A percentile compares a stretch with the other conserved stretches of the same genome.
Conservation (phyloP, 64 coral and sea anemone genomes). For the Dendronephthya gigantea region DNA sequence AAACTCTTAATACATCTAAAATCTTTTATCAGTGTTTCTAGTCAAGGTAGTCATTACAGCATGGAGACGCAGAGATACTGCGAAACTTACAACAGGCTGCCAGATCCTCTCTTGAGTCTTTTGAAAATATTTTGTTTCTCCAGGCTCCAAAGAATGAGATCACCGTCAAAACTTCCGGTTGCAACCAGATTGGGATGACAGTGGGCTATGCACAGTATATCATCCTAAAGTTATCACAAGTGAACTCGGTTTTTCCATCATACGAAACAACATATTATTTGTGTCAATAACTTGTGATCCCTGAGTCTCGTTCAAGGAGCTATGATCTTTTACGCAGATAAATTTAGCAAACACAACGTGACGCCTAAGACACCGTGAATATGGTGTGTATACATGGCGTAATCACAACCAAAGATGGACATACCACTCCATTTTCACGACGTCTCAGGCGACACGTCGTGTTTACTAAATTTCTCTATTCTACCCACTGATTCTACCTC, state of each 20-base stretch:
- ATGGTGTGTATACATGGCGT: no score
- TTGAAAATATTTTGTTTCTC: slow-evolving; percentile 78
- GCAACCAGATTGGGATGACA: slow-evolving; percentile 81
- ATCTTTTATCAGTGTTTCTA: no score
- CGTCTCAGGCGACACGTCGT: no score
- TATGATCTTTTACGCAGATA: no score
- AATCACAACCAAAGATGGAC: no score
- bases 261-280: not conserved
- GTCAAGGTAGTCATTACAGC: no score
- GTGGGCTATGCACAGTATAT: slow-evolving; percentile 65
- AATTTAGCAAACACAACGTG: no score
- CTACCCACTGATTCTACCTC: slow-evolving; percentile 23
- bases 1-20: no score
- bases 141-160: slow-evolving; percentile 83
- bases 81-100: slow-evolving; percentile 76
- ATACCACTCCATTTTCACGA: no score
- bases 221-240: slow-evolving; percentile 42
- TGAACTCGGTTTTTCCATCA: not conserved
- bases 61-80: not conserved
- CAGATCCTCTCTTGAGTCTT: slow-evolving; percentile 72
- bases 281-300: not conserved
- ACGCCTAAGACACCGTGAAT: no score
- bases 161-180: slow-evolving; percentile 88
- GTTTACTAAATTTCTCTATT: no score
- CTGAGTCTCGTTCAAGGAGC: no score